These are phyloP conservation scores for Dryobota labecula DNA, from an alignment of 2,888 invertebrate species.

Conservation along the genomic window DNA sequence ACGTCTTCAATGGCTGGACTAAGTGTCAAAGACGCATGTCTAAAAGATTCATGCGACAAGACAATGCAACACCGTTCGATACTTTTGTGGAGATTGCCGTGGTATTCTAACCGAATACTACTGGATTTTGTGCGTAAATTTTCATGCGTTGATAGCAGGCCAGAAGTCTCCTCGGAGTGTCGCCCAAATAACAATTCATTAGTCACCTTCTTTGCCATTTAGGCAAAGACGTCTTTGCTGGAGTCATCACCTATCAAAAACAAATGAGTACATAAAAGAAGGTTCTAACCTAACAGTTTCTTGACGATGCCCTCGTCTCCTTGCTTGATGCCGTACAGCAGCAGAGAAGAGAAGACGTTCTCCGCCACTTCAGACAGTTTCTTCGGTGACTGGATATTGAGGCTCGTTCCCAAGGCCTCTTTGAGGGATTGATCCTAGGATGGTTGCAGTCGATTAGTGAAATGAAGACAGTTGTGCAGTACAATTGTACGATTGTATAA, in stretches of 20 bases:
- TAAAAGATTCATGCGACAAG: background rate
- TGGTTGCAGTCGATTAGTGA: background rate
- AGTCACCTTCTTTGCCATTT: background rate
- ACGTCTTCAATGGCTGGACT: no score
- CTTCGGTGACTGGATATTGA: slow-evolving; percentile 89
- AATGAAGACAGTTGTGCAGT: background rate
- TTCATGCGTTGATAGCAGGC: background rate
- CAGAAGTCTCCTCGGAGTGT: background rate
- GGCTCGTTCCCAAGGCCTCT: slow-evolving; percentile 89
- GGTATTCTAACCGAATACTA: background rate
- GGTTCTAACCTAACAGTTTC: slow-evolving; percentile 80
- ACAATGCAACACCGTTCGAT: background rate
- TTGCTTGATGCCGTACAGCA: slow-evolving; percentile 83
- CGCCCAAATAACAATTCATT: background rate
- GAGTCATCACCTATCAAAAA: background rate
- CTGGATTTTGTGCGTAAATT: background rate
- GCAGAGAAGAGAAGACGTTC: slow-evolving; percentile 82
- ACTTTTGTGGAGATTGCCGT: background rate
- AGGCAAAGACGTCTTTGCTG: background rate
- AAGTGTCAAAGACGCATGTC: background rate
- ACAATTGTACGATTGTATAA: background rate
- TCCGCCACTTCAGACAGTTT: slow-evolving; percentile 83
- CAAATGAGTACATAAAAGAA: background rate
- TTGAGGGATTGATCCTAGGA: slow-evolving; percentile 88
- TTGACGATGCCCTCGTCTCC: slow-evolving; percentile 79